Evolutionary conservation across 1,140 invertebrate species (phyloP).

Genomic region (Dryas iulia): DNA sequence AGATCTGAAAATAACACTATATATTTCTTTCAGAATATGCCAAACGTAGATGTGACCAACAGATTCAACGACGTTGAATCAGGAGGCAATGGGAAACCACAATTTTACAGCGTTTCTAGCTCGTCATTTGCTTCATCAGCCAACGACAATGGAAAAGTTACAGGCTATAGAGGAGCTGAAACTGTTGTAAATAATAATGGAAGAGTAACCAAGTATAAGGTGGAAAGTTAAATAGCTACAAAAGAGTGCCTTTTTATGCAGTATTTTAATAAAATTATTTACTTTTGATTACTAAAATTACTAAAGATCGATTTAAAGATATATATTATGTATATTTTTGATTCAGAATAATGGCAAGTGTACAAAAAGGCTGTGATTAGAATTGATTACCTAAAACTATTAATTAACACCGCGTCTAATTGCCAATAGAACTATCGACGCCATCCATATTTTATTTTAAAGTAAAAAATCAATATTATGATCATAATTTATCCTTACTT

Average conservation of each 20-base stretch:
- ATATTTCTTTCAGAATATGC: constrained; percentile 71
- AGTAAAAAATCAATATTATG: neutral
- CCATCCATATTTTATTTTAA: neutral
- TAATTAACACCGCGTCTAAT: neutral
- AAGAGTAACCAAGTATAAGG: constrained; percentile 83
- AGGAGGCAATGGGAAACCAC: constrained; percentile 43
- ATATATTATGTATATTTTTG: neutral
- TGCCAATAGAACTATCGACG: neutral
- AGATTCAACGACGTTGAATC: constrained; percentile 70
- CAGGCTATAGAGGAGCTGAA: constrained; percentile 80
- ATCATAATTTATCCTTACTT: neutral
- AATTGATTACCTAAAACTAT: neutral
- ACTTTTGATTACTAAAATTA: neutral
- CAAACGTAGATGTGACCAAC: constrained; percentile 80
- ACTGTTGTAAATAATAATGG: constrained; percentile 88
- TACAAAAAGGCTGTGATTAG: constrained; percentile 27
- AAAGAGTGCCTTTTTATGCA: neutral
- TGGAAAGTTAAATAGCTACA: constrained; percentile 61
- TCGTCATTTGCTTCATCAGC: constrained; percentile 82
- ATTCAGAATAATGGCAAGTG: constrained; percentile 6
- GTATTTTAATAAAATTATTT: constrained; percentile 1
- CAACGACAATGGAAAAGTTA: constrained; percentile 82
- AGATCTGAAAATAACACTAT: neutral
- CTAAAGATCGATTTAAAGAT: neutral
- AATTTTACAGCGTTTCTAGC: constrained; percentile 82